Evolutionary conservation across 2,888 invertebrate species (phyloP).

Genomic region (Tenthredo livida): DNA sequence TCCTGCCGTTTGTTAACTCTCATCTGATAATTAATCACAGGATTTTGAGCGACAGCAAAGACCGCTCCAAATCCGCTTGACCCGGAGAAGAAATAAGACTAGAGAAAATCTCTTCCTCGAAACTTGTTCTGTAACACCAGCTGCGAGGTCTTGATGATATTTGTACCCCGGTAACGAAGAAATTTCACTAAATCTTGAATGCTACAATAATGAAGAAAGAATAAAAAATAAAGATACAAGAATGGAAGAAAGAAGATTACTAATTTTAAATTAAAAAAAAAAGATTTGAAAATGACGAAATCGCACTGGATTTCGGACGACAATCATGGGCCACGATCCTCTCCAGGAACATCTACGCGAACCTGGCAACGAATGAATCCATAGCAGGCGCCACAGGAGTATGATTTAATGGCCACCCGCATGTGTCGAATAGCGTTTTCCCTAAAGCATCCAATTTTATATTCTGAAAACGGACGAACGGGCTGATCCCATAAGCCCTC

Average conservation of each 20-base stretch:
- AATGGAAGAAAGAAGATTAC: background rate
- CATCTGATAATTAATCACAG: constrained; percentile 50
- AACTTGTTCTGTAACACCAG: constrained; percentile 29
- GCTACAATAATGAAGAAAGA: background rate
- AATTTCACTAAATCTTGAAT: background rate
- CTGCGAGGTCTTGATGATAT: background rate
- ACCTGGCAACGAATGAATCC: constrained; percentile 41
- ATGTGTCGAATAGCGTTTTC: constrained; percentile 52
- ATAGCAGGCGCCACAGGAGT: constrained; percentile 12
- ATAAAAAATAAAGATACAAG: too few relatives aligned
- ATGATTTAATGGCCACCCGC: constrained; percentile 50
- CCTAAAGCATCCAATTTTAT: constrained; percentile 49
- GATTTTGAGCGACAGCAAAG: constrained; percentile 47
- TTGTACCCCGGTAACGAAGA: background rate
- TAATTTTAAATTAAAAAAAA: background rate
- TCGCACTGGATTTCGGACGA: background rate
- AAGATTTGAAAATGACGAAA: background rate
- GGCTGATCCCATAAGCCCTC: constrained; percentile 53
- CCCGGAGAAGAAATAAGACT: constrained; percentile 32
- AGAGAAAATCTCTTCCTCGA: constrained; percentile 23
- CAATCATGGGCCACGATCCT: background rate
- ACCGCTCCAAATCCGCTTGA: constrained; percentile 50
- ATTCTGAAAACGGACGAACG: constrained; percentile 53
- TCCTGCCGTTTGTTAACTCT: constrained; percentile 52
- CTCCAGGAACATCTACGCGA: background rate